These are phyloP conservation scores for Hydriomena furcata DNA, from an alignment of 2,888 invertebrate genomes.

Conservation along the genomic window DNA sequence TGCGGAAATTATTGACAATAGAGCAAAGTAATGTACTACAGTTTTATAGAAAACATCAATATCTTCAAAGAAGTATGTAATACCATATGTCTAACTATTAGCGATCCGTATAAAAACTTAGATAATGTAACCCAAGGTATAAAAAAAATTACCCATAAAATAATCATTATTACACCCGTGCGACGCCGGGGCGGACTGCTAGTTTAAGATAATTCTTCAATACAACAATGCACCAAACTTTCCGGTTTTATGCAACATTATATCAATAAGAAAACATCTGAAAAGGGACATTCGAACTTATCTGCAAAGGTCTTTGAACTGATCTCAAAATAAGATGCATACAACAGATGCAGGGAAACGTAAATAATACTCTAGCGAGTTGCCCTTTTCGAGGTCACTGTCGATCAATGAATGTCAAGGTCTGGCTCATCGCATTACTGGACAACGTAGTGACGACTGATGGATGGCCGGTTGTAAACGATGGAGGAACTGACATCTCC, in stretches of 20 bases:
- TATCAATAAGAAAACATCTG: slow-evolving; percentile 12
- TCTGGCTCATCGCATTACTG: slow-evolving; percentile 15
- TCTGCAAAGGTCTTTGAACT: slow-evolving; percentile 19
- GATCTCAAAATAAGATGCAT: slow-evolving; percentile 1
- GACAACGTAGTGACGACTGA: slow-evolving; percentile 5
- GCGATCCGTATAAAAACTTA: too few relatives aligned
- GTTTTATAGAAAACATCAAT: too few relatives aligned
- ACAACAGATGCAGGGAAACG: slow-evolving; percentile 16
- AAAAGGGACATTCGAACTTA: slow-evolving; percentile 1
- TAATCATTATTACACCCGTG: too few relatives aligned
- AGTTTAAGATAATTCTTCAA: not conserved
- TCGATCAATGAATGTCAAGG: slow-evolving; percentile 42
- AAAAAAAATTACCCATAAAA: too few relatives aligned
- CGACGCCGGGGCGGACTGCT: too few relatives aligned
- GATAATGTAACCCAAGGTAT: too few relatives aligned
- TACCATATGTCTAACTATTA: too few relatives aligned
- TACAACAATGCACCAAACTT: not conserved
- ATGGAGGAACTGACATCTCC: slow-evolving; percentile 1
- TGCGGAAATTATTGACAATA: too few relatives aligned
- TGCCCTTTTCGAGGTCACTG: slow-evolving; percentile 32
- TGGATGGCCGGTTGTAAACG: slow-evolving; percentile 1
- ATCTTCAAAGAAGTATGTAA: too few relatives aligned
- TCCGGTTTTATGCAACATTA: slow-evolving; percentile 12
- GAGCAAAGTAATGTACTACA: too few relatives aligned
- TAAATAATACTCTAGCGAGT: slow-evolving; percentile 20